Percentiles rank a stretch among this genome's conserved stretches.
These are phyloP conservation scores for Microtus richardsoni DNA, from an alignment of 2,113 vertebrate genomes.

Conservation along the genomic window DNA sequence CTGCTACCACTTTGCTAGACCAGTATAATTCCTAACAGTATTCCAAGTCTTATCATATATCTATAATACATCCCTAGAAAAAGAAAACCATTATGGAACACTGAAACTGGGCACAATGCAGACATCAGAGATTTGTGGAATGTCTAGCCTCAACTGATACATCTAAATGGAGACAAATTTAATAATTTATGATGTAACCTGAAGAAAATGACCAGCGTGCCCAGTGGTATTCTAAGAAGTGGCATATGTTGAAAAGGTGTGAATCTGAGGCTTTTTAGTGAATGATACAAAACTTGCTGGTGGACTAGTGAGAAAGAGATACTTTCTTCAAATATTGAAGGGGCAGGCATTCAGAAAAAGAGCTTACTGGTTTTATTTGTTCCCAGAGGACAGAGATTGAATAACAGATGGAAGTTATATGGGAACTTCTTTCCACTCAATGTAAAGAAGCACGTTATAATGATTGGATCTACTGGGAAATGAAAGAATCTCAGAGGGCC, in stretches of 20 bases:
- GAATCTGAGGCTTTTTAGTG: not conserved
- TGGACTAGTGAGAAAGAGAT: not conserved
- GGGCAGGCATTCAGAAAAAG: not conserved
- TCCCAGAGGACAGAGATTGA: not conserved
- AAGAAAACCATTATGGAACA: not conserved
- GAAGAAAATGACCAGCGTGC: not conserved
- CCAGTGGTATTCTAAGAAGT: not conserved
- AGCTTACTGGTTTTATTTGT: not conserved
- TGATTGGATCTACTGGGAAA: constrained; percentile 12
- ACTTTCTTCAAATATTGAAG: not conserved
- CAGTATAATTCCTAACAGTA: not conserved
- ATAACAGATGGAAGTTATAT: not conserved
- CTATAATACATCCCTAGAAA: not conserved
- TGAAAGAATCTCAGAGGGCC: constrained; percentile 25
- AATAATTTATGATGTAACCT: not conserved
- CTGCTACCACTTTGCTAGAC: not conserved
- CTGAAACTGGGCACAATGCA: not conserved
- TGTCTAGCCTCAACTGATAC: not conserved
- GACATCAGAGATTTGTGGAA: not conserved
- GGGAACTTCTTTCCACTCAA: not conserved
- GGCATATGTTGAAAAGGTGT: not conserved
- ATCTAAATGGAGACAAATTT: not conserved
- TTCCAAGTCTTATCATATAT: not conserved
- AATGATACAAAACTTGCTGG: not conserved
- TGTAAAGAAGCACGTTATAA: constrained; percentile 37